Evolutionary conservation across 2,888 invertebrate species (phyloP), one percentile per base, ranked within the genome.

Genomic region (Tenthredo amoena): DNA sequence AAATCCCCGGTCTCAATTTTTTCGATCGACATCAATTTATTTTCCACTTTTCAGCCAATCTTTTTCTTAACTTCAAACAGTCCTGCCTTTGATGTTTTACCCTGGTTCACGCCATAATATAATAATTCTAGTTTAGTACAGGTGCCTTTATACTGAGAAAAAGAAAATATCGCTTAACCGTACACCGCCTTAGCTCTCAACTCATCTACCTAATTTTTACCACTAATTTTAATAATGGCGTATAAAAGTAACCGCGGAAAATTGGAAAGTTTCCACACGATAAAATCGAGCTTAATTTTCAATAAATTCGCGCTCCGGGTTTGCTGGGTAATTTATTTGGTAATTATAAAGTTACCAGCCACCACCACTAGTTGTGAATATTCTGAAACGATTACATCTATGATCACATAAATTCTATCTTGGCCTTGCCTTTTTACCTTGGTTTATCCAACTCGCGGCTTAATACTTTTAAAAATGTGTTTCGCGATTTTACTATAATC

Each of bases 281-380:
- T 92, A 92, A 92, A 92, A 91, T 91, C 91, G 89, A 90, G 90
- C 90, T 91, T 92, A 92, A 92, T 92, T 92, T 92, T 92, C 92
- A 92, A 91, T 91, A 91, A 91, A 91, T 92, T 90, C 89, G 87
- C 87, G 87, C 88, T 87, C 87, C 88, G 74, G 31, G 84, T 86
- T 86, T 87, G 87, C 89, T 88, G 89, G 89, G 90, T 91, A 91
- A 91, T 91, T 91, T 91, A 91, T 89, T 91, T 88, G 90, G 91
- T 91, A 91, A 91, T 91, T 91, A 91, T 91, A 91, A 91, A 91
- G 91, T 91, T 91, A 89, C 89, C 89, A 87, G 88, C 86, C 86
- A 87, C 87, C 86, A 87, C 89, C 88, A 88, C 89, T 91, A 91
- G 91, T 91, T 91, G 91, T 91, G 91, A 91, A 91, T 91, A 91